A percentile compares a stretch with the other conserved stretches of the same genome.
These are phyloP conservation scores for Pollenia griseotomentosa DNA, from an alignment of 2,888 invertebrate species.

Conservation along the genomic window DNA sequence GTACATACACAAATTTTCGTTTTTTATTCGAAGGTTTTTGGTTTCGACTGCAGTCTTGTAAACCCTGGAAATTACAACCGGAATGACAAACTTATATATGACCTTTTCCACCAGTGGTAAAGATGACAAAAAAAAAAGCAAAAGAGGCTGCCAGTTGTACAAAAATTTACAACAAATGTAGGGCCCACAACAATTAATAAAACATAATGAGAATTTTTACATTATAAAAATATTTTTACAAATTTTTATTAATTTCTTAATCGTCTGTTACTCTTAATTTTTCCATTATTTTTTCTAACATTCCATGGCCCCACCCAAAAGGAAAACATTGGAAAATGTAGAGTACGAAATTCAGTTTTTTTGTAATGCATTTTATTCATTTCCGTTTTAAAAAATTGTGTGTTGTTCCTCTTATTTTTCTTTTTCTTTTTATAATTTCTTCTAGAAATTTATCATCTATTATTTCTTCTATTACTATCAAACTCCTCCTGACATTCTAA, in stretches of 20 bases:
- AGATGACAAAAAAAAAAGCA: too few relatives aligned
- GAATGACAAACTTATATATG: too few relatives aligned
- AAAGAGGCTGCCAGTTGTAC: too few relatives aligned
- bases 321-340: conserved; percentile 5
- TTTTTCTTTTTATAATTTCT: conserved; percentile 6
- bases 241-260: background rate
- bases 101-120: too few relatives aligned
- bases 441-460: conserved; percentile 13
- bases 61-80: too few relatives aligned
- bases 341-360: conserved; percentile 1
- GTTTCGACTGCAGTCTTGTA: too few relatives aligned
- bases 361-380: background rate
- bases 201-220: background rate
- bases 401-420: background rate
- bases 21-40: too few relatives aligned
- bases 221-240: conserved; percentile 1
- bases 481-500: conserved; percentile 22
- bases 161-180: too few relatives aligned
- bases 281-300: background rate
- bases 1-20: too few relatives aligned
- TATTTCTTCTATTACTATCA: conserved; percentile 28
- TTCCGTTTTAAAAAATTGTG: conserved; percentile 19
- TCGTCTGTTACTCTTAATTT: background rate
- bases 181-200: background rate
- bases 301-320: conserved; percentile 44